Conservation (phyloP, 2,797 vertebrate genomes). For the Martes flavigula region DNA sequence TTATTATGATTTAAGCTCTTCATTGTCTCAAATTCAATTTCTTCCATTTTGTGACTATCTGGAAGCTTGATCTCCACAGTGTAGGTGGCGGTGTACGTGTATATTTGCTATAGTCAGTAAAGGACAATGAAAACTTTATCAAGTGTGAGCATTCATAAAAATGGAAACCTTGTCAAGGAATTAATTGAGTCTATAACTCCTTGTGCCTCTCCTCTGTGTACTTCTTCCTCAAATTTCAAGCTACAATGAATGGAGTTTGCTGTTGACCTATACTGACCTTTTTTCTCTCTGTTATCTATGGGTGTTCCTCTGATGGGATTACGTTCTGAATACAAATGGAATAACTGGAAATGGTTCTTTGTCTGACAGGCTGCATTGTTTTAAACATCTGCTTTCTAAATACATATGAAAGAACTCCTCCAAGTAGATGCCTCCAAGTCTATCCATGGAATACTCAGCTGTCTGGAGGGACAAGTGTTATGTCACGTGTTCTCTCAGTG, state of each 20-base stretch:
- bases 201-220: background rate
- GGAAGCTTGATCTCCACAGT: background rate
- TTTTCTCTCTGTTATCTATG: background rate
- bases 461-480: constrained; percentile 67
- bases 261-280: background rate
- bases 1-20: background rate
- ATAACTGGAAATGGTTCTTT: constrained; percentile 9
- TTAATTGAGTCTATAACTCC: background rate
- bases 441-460: constrained; percentile 72
- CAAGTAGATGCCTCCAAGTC: constrained; percentile 21
- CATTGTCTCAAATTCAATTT: constrained; percentile 10
- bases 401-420: background rate
- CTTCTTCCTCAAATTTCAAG: background rate
- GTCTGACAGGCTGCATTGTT: background rate
- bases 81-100: background rate
- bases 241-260: background rate
- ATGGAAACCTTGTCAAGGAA: constrained; percentile 23
- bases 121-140: background rate
- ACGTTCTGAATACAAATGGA: background rate
- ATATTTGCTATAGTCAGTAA: background rate
- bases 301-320: background rate
- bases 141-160: background rate
- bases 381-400: constrained; percentile 52
- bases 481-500: background rate
- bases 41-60: background rate